Evolutionary conservation across 1,140 invertebrate genomes (phyloP).

Genomic region (Lordiphosa clarofinis): DNA sequence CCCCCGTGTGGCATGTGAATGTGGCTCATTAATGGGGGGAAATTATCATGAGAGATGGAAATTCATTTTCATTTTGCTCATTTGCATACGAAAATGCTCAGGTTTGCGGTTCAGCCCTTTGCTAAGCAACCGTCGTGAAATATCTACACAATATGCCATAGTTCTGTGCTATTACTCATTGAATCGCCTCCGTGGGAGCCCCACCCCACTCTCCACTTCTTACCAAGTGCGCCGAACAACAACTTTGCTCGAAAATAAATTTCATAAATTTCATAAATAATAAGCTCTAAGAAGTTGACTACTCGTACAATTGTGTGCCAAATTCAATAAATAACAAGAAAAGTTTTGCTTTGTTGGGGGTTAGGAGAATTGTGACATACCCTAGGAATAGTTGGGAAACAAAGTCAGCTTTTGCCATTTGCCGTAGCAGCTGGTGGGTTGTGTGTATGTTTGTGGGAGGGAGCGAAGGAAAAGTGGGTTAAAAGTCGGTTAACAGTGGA

Average conservation of each 20-base stretch:
- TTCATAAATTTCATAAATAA: constrained; percentile 29
- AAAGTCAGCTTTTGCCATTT: no score
- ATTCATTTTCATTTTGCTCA: constrained; percentile 20
- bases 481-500: no score
- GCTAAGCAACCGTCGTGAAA: constrained; percentile 39
- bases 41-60: constrained; percentile 34
- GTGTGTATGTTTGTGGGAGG: no score
- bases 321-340: constrained; percentile 47
- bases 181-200: background rate
- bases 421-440: no score
- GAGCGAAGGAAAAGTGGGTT: no score
- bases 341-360: background rate
- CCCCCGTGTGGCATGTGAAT: constrained; percentile 8
- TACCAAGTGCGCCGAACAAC: no score
- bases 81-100: constrained; percentile 36
- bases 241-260: constrained; percentile 18
- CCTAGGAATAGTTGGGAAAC: no score
- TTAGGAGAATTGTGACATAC: background rate
- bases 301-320: constrained; percentile 32
- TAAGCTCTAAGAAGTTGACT: constrained; percentile 27
- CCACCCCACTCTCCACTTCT: no score
- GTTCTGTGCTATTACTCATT: background rate
- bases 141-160: constrained; percentile 19
- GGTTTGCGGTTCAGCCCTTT: constrained; percentile 10
- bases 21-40: constrained; percentile 36